phyloP scores from a whole-genome alignment of 2,888 invertebrate genomes.

The Aleiodes alternator region DNA sequence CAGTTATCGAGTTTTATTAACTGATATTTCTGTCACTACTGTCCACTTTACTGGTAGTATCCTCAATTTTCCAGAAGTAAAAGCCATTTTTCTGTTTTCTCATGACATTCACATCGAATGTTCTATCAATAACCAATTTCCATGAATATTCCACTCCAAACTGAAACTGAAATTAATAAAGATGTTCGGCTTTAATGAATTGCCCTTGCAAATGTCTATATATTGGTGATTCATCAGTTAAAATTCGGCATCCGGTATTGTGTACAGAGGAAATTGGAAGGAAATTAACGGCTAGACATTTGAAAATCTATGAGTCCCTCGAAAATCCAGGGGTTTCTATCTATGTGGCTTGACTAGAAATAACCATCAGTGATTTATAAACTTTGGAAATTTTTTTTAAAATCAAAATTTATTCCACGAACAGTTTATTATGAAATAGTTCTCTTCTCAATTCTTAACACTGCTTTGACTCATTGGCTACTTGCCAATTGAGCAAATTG shows the following conservation, averaged over 20 bases:
- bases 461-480: constrained; percentile 22
- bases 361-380: no score
- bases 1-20: neutral
- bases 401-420: constrained; percentile 14
- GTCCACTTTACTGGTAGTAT: constrained; percentile 18
- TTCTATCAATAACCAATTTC: constrained; percentile 13
- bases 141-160: constrained; percentile 11
- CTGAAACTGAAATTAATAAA: constrained; percentile 28
- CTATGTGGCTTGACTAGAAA: no score
- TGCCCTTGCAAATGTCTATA: neutral
- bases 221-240: constrained; percentile 12
- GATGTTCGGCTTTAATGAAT: no score
- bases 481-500: constrained; percentile 9
- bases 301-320: neutral
- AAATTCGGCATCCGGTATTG: constrained; percentile 17
- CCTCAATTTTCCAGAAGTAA: constrained; percentile 2
- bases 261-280: constrained; percentile 25
- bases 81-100: constrained; percentile 31
- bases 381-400: neutral
- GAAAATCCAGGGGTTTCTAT: neutral
- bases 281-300: constrained; percentile 32
- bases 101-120: constrained; percentile 20
- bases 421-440: constrained; percentile 34
- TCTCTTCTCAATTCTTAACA: constrained; percentile 5
- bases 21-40: neutral